Evolutionary conservation across 2,797 vertebrate species (phyloP).

Genomic region (Mormyrus proboscirostris): DNA sequence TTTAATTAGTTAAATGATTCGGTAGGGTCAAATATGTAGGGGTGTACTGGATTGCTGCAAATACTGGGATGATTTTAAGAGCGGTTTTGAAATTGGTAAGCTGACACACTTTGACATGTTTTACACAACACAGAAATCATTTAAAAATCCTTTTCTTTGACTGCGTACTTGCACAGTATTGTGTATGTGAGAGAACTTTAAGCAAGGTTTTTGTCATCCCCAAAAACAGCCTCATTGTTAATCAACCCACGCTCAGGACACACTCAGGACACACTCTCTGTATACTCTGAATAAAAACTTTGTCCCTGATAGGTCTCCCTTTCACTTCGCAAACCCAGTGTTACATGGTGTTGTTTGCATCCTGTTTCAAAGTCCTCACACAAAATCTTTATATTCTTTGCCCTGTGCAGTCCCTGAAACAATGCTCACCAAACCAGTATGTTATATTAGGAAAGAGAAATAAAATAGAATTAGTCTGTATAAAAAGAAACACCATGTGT

Average conservation of each 20-base stretch:
- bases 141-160: neutral
- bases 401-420: neutral
- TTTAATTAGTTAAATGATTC: neutral
- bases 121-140: neutral
- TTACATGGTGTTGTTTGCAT: neutral
- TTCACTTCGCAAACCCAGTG: neutral
- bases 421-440: neutral
- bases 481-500: neutral
- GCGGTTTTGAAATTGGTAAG: neutral
- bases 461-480: neutral
- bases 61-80: neutral
- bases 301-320: neutral
- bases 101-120: neutral
- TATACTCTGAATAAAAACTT: neutral
- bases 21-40: neutral
- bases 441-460: neutral
- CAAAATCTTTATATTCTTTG: neutral
- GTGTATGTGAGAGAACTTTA: neutral
- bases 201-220: neutral
- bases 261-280: neutral
- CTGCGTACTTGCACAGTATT: neutral
- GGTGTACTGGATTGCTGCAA: neutral
- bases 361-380: neutral
- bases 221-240: neutral
- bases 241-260: neutral